These are phyloP conservation scores for Leptobrachium leishanense DNA, from an alignment of 2,113 vertebrate species.

Conservation along the genomic window DNA sequence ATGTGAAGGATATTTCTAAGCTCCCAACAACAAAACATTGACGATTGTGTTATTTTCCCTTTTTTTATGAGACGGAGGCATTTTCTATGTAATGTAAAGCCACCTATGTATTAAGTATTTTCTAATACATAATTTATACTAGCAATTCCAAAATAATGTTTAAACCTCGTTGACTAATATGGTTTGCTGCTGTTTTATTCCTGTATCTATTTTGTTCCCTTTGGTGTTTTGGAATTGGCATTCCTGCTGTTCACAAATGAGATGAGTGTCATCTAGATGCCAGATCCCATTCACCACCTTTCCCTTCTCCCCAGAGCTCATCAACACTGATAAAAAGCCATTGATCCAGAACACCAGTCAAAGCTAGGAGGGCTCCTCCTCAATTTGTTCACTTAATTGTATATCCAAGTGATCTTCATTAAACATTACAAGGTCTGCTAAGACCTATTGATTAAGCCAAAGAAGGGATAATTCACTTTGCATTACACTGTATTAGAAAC, in stretches of 20 bases:
- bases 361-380: constrained; percentile 38
- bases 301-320: constrained; percentile 23
- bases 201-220: neutral
- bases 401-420: constrained; percentile 45
- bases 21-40: no score
- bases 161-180: neutral
- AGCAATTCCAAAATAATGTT: no score
- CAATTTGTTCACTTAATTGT: constrained; percentile 47
- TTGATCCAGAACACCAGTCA: constrained; percentile 47
- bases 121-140: no score
- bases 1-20: no score
- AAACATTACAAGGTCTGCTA: constrained; percentile 44
- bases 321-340: constrained; percentile 40
- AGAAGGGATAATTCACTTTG: constrained; percentile 33
- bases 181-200: neutral
- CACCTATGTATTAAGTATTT: no score
- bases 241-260: constrained; percentile 28
- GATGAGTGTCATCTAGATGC: constrained; percentile 15
- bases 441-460: constrained; percentile 43
- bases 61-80: no score
- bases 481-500: constrained; percentile 24
- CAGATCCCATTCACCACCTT: neutral
- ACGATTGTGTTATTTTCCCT: no score
- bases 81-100: no score
- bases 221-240: constrained; percentile 6